phyloP scores from a whole-genome alignment of 2,888 invertebrate species.

The Dynastes maya region DNA sequence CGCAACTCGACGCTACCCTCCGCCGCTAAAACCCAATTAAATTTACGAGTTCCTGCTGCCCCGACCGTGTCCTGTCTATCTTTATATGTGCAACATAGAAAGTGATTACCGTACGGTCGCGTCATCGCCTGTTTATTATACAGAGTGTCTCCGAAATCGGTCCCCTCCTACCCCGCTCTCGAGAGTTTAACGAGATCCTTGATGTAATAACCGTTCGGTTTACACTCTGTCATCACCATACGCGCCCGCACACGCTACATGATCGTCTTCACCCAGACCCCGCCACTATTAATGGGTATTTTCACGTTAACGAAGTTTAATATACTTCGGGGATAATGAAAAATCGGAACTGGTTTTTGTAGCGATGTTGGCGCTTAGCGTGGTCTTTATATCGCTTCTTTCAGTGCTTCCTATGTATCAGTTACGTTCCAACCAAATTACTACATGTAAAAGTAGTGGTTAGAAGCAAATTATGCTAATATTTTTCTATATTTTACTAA shows the following conservation, averaged over 20 bases:
- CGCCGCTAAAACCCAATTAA: constrained; percentile 53
- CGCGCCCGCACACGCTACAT: not conserved
- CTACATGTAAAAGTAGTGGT: no score
- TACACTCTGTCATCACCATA: constrained; percentile 11
- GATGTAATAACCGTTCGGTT: constrained; percentile 29
- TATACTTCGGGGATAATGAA: constrained; percentile 7
- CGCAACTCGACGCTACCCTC: constrained; percentile 17
- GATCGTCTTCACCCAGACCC: not conserved
- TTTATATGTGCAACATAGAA: constrained; percentile 47
- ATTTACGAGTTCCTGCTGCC: constrained; percentile 48
- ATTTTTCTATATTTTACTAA: no score
- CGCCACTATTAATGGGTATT: constrained; percentile 3
- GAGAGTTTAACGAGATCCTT: constrained; percentile 29
- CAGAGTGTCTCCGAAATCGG: constrained; percentile 31
- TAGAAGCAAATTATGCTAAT: no score
- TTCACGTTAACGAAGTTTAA: not conserved
- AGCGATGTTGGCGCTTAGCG: no score
- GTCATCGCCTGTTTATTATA: constrained; percentile 27
- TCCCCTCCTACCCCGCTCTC: not conserved
- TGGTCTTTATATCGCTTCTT: no score
- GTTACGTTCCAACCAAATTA: no score
- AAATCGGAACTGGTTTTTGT: not conserved
- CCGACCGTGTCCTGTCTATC: constrained; percentile 44
- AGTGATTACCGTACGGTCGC: constrained; percentile 46
- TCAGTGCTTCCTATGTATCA: no score